Evolutionary conservation across 2,797 vertebrate genomes (phyloP).

Genomic region (Sebastes flavidus): DNA sequence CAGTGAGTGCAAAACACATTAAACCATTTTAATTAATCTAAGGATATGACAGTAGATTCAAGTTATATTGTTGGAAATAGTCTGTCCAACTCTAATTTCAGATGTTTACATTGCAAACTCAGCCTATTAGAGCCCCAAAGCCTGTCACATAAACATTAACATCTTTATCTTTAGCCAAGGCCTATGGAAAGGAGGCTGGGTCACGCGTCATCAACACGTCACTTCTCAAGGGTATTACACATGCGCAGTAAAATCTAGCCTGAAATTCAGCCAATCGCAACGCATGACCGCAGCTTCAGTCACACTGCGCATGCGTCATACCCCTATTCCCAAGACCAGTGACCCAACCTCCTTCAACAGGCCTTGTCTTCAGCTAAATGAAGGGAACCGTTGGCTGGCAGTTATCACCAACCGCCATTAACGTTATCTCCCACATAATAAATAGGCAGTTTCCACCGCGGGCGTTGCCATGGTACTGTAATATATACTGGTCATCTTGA

Average conservation of each 20-base stretch:
- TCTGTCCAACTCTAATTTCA: neutral
- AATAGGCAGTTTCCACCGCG: neutral
- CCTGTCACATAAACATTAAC: neutral
- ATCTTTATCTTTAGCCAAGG: neutral
- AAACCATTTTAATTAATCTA: neutral
- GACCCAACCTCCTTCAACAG: no score
- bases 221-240: no score
- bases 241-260: no score
- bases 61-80: neutral
- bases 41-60: neutral
- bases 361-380: neutral
- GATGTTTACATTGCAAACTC: neutral
- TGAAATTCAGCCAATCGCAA: no score
- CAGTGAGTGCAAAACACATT: neutral
- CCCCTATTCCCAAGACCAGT: no score
- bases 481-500: slow-evolving; percentile 34
- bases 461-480: neutral
- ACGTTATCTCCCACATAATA: no score
- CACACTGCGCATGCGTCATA: no score
- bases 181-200: no score
- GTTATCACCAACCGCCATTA: neutral
- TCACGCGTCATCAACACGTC: no score
- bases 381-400: neutral
- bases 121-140: neutral
- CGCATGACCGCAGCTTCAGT: no score